Conservation (phyloP, 1,140 invertebrate species). For the Dinoponera quadriceps region DNA sequence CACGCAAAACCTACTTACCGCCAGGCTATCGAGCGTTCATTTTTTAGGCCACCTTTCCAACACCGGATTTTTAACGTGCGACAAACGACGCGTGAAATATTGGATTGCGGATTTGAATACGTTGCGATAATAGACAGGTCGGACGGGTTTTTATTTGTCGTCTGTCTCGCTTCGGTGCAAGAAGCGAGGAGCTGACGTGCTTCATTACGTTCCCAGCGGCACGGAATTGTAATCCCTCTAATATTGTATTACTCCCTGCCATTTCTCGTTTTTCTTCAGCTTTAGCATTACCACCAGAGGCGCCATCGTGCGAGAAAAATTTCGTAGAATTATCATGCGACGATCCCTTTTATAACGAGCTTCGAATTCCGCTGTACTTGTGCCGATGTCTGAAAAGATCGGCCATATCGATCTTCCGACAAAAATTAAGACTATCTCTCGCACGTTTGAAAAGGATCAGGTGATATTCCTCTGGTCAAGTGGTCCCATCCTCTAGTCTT, state of each 20-base stretch:
- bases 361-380: no score
- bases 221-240: background rate
- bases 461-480: slow-evolving; percentile 55
- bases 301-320: no score
- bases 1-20: slow-evolving; percentile 16
- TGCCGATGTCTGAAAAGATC: no score
- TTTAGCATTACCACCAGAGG: background rate
- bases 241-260: background rate
- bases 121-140: background rate
- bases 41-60: slow-evolving; percentile 39
- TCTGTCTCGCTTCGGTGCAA: background rate
- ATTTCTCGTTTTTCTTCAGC: background rate
- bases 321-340: no score
- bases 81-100: slow-evolving; percentile 7
- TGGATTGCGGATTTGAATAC: background rate
- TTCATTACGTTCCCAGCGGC: background rate
- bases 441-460: slow-evolving; percentile 61
- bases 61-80: background rate
- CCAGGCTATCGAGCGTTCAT: slow-evolving; percentile 43
- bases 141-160: background rate
- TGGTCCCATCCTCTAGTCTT: background rate
- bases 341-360: no score
- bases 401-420: background rate
- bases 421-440: slow-evolving; percentile 45
- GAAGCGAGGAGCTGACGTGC: background rate